phyloP scores from a whole-genome alignment of 1,140 invertebrate species.

The Gonatopus flavifemur region DNA sequence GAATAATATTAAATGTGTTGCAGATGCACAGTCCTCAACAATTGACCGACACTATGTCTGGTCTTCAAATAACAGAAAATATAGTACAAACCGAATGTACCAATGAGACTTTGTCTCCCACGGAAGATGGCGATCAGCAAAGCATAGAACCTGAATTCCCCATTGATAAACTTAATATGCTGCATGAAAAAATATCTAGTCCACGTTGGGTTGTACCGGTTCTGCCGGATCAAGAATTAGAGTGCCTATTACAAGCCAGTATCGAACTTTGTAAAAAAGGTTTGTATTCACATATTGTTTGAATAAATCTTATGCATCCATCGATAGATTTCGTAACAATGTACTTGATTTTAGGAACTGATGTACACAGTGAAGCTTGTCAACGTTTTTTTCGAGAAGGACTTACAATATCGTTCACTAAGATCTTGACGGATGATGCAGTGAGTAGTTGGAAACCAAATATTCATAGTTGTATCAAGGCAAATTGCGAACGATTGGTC shows the following conservation, averaged over 20 bases:
- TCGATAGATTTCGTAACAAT: neutral
- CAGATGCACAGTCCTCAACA: constrained; percentile 57
- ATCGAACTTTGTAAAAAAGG: constrained; percentile 83
- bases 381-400: constrained; percentile 95
- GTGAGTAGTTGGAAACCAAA: constrained; percentile 97
- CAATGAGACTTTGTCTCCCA: constrained; percentile 38
- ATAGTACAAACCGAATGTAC: constrained; percentile 44
- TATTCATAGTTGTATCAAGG: constrained; percentile 93
- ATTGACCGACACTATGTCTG: constrained; percentile 51
- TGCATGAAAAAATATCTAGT: constrained; percentile 94
- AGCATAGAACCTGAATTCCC: constrained; percentile 77
- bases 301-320: neutral
- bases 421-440: constrained; percentile 97
- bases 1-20: neutral
- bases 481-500: constrained; percentile 89
- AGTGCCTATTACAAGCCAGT: constrained; percentile 85
- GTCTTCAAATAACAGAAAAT: constrained; percentile 53
- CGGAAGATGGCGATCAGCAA: constrained; percentile 54
- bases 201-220: constrained; percentile 97
- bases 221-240: constrained; percentile 92
- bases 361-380: constrained; percentile 86
- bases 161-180: constrained; percentile 76
- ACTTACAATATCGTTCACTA: constrained; percentile 92
- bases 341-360: constrained; percentile 67
- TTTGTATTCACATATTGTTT: constrained; percentile 37